These are phyloP conservation scores for Gila orcuttii DNA, from an alignment of 2,113 vertebrate genomes.

Conservation along the genomic window DNA sequence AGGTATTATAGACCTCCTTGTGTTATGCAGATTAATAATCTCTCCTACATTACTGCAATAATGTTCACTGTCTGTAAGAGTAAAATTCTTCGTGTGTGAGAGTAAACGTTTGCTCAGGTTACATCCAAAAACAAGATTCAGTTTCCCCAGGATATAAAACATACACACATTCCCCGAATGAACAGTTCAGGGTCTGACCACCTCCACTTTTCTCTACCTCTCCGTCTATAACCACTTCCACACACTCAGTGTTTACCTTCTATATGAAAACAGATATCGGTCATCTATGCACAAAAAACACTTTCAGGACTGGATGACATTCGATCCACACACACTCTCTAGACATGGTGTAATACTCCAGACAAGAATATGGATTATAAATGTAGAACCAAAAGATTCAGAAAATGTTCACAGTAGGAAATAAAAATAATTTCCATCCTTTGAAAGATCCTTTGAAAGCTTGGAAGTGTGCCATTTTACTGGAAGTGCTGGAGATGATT, in stretches of 20 bases:
- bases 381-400: neutral
- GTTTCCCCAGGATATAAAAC: constrained; percentile 66
- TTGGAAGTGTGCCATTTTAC: constrained; percentile 58
- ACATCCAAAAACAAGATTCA: constrained; percentile 60
- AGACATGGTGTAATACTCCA: neutral
- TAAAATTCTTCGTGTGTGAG: constrained; percentile 35
- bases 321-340: neutral
- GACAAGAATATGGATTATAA: constrained; percentile 45
- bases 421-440: constrained; percentile 8
- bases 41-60: neutral
- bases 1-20: neutral
- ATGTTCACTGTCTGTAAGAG: neutral
- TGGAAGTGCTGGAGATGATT: constrained; percentile 62
- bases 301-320: neutral
- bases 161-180: constrained; percentile 51
- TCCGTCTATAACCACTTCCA: neutral
- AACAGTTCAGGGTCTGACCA: constrained; percentile 40
- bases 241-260: neutral
- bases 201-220: neutral
- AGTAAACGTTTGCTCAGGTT: constrained; percentile 61
- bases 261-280: neutral
- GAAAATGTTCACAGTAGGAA: neutral
- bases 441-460: constrained; percentile 49
- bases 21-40: neutral
- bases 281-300: neutral